Percentiles rank a stretch among this genome's conserved stretches.
Evolutionary conservation across 2,888 invertebrate genomes (phyloP).

Genomic region (Cataglyphis rosenhaueri): DNA sequence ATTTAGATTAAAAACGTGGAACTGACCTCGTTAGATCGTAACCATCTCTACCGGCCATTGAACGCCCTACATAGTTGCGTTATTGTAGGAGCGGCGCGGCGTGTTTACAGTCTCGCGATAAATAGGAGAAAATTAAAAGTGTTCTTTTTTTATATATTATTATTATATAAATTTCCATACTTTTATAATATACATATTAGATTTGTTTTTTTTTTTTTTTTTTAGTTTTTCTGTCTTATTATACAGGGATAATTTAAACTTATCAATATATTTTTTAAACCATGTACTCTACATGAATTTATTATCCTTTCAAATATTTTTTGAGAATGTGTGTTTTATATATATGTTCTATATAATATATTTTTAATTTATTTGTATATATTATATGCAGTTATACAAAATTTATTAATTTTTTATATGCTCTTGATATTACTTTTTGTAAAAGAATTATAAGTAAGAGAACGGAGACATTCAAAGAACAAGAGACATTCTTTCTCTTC

Average conservation of each 20-base stretch:
- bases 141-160: slow-evolving; percentile 14
- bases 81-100: slow-evolving; percentile 30
- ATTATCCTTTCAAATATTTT: background rate
- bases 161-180: background rate
- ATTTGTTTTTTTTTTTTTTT: background rate
- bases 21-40: slow-evolving; percentile 50
- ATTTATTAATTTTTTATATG: background rate
- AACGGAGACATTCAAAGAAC: background rate
- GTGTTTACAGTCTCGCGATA: slow-evolving; percentile 44
- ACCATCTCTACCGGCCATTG: slow-evolving; percentile 36
- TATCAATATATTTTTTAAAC: slow-evolving; percentile 8
- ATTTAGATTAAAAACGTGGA: slow-evolving; percentile 59
- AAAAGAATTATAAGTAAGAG: background rate
- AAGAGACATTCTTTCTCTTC: background rate
- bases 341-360: background rate
- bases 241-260: background rate
- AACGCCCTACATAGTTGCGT: slow-evolving; percentile 39
- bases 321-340: background rate
- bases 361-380: background rate
- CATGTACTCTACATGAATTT: background rate
- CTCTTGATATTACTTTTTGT: background rate
- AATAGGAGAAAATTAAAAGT: slow-evolving; percentile 35
- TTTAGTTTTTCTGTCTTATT: slow-evolving; percentile 3
- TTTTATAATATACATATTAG: background rate
- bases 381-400: background rate